Evolutionary conservation across 2,888 invertebrate species (phyloP).

Genomic region (Amiota communis): DNA sequence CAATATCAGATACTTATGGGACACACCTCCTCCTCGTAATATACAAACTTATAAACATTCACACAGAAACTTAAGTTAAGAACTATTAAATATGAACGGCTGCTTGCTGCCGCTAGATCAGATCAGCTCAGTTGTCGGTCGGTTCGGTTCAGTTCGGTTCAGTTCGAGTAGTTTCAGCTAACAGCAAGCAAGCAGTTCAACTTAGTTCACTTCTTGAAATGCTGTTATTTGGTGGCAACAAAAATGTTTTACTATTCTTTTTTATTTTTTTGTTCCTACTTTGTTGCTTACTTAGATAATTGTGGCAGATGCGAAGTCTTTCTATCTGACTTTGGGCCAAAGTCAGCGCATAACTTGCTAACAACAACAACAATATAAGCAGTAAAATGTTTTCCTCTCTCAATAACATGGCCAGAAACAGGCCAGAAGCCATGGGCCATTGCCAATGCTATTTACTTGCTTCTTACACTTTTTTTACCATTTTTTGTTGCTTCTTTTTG

Average conservation of each 20-base stretch:
- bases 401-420: neutral
- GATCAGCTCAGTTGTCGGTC: constrained; percentile 2
- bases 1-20: no score
- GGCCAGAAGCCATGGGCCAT: constrained; percentile 11
- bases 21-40: no score
- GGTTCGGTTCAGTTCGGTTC: neutral
- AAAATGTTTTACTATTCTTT: constrained; percentile 1
- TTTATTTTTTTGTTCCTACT: constrained; percentile 5
- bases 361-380: neutral
- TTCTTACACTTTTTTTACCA: neutral
- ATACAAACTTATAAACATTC: no score
- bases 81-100: no score
- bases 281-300: constrained; percentile 14
- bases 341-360: neutral
- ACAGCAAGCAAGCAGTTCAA: neutral
- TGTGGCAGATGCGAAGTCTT: constrained; percentile 16
- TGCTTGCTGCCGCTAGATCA: no score
- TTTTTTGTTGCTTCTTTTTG: neutral
- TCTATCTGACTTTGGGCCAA: constrained; percentile 2
- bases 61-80: no score
- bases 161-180: neutral
- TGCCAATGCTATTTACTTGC: neutral
- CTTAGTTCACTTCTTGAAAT: constrained; percentile 14
- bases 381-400: neutral
- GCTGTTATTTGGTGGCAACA: constrained; percentile 21